These are phyloP conservation scores for Calephelis perditalis DNA, from an alignment of 2,888 invertebrate genomes.

Conservation along the genomic window DNA sequence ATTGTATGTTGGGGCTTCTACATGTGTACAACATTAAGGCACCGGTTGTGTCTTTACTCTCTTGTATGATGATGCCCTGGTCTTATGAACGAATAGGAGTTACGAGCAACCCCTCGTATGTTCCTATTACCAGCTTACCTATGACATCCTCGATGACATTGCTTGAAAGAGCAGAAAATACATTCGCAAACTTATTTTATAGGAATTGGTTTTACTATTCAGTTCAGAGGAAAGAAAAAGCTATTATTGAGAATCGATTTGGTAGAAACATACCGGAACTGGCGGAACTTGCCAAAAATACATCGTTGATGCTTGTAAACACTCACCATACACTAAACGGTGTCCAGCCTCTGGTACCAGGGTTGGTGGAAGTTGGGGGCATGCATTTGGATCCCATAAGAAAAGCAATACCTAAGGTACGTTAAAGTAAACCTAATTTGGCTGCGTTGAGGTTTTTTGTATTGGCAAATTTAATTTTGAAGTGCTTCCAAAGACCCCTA, in stretches of 20 bases:
- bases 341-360: slow-evolving; percentile 73
- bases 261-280: slow-evolving; percentile 70
- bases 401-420: slow-evolving; percentile 65
- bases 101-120: slow-evolving; percentile 69
- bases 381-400: slow-evolving; percentile 68
- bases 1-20: slow-evolving; percentile 80
- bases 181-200: slow-evolving; percentile 43
- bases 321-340: slow-evolving; percentile 80
- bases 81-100: slow-evolving; percentile 58
- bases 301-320: slow-evolving; percentile 77
- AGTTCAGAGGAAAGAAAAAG: slow-evolving; percentile 53
- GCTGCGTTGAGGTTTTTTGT: no score
- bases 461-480: no score
- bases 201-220: slow-evolving; percentile 52
- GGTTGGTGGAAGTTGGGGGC: slow-evolving; percentile 81
- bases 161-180: slow-evolving; percentile 63
- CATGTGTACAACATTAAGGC: slow-evolving; percentile 70
- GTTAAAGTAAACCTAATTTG: slow-evolving; percentile 20
- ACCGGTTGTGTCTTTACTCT: slow-evolving; percentile 76
- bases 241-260: slow-evolving; percentile 59
- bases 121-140: slow-evolving; percentile 72
- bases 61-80: slow-evolving; percentile 79
- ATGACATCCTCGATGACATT: slow-evolving; percentile 70
- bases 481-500: no score
- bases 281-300: slow-evolving; percentile 67